Percentiles rank a stretch among this genome's conserved stretches.
phyloP scores from a whole-genome alignment of 2,888 invertebrate species.

The Dryadula phaetusa region DNA sequence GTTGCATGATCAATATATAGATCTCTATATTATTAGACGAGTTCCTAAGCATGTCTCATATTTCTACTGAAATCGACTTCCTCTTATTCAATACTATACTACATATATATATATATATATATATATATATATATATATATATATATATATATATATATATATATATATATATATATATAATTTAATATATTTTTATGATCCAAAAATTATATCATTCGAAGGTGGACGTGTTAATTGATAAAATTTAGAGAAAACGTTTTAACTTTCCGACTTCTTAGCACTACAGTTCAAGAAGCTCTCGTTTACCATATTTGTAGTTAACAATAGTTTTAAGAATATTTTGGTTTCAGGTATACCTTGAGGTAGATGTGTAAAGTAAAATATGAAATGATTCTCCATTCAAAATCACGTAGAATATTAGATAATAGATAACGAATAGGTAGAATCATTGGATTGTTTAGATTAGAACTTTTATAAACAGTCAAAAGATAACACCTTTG shows the following conservation, averaged over 20 bases:
- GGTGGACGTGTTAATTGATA: background rate
- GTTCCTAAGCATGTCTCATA: constrained; percentile 34
- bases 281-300: background rate
- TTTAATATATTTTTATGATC: no score
- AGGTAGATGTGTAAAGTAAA: background rate
- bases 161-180: background rate
- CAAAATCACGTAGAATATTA: constrained; percentile 2
- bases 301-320: background rate
- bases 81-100: constrained; percentile 23
- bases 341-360: constrained; percentile 14
- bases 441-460: constrained; percentile 26
- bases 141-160: constrained; percentile 4
- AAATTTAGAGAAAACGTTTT: background rate
- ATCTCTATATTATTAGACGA: constrained; percentile 17
- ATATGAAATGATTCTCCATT: background rate
- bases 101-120: background rate
- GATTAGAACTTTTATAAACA: constrained; percentile 14
- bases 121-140: background rate
- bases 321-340: background rate
- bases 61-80: constrained; percentile 26
- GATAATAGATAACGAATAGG: constrained; percentile 26
- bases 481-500: background rate
- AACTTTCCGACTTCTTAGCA: background rate
- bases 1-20: constrained; percentile 60
- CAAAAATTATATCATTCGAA: background rate